Evolutionary conservation across 2,888 invertebrate species (phyloP).

Genomic region (Eilema caniola): DNA sequence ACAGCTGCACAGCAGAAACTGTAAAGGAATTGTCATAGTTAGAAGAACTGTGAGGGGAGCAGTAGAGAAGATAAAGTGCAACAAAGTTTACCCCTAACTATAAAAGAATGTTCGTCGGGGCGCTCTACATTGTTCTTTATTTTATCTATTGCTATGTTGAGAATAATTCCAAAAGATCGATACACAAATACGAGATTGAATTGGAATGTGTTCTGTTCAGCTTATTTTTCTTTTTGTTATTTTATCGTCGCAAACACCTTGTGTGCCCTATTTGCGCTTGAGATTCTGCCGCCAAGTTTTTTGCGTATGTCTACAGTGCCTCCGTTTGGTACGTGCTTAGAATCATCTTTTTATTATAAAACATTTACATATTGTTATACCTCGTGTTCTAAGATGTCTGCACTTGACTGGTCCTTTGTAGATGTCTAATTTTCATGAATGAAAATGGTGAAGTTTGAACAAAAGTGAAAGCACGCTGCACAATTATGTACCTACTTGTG

Average conservation of each 20-base stretch:
- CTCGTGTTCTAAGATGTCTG: not conserved
- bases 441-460: not conserved
- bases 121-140: not conserved
- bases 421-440: not conserved
- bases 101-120: not conserved
- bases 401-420: not conserved
- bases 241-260: not conserved
- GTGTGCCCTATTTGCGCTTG: conserved; percentile 1
- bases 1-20: no score
- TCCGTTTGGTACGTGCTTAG: conserved; percentile 4
- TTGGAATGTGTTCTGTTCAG: not conserved
- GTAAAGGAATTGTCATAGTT: no score
- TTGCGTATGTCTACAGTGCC: conserved; percentile 2
- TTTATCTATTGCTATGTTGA: not conserved
- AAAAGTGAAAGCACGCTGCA: no score
- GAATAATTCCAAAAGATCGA: conserved; percentile 9
- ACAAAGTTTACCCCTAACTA: no score
- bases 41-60: no score
- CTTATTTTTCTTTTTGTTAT: conserved; percentile 1
- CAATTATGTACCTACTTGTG: no score
- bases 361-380: not conserved
- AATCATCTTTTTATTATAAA: not conserved
- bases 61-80: no score
- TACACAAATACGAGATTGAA: conserved; percentile 14
- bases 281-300: conserved; percentile 5